Evolutionary conservation across 2,797 vertebrate species (phyloP), one percentile per base, ranked within the genome.

Genomic region (Pantherophis vulpinus): DNA sequence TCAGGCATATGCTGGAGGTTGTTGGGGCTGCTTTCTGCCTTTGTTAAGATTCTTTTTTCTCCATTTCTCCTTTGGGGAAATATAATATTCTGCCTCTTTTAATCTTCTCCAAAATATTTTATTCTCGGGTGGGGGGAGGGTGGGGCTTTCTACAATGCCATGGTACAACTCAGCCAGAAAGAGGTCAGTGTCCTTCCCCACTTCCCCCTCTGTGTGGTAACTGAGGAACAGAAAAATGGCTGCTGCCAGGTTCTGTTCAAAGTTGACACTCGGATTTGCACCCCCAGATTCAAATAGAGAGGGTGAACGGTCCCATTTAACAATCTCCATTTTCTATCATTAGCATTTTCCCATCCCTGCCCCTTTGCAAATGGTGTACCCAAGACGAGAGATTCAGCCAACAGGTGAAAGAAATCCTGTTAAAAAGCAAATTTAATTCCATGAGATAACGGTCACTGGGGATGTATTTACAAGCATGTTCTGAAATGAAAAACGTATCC

Each of bases 371-470:
- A 87, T 59, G 61, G n/a, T 42, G 59, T 74, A 74, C 58, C 89
- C 61, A 87, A 32, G 61, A 59, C 13, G 18, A 70, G n/a, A 70
- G 87, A 93, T 93, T 87, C 87, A 90, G 92, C 83, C 18, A 58
- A 89, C 54, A 23, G 79, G 58, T 93, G 47, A 8, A 51, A 51
- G 66, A 93, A 93, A 90, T 90, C 89, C 83, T 91, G 92, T 51
- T 51, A 51, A 51, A 51, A 51, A 51, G 6, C 55, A 91, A 90
- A 88, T 91, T 91, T 87, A 91, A 91, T 91, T 93, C 55, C 37
- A 5, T 4, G 37, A 91, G 89, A 87, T 93, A 93, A 91, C 20
- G 59, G 86, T 91, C 88, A 60, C 89, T 20, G 59, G 20, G 88
- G 86, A 74, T 90, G 87, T 93, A 88, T 91, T 91, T 91, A 74